Evolutionary conservation across 2,888 invertebrate species (phyloP), one percentile per base, ranked within the genome.

Genomic region (Podabrus alpinus): DNA sequence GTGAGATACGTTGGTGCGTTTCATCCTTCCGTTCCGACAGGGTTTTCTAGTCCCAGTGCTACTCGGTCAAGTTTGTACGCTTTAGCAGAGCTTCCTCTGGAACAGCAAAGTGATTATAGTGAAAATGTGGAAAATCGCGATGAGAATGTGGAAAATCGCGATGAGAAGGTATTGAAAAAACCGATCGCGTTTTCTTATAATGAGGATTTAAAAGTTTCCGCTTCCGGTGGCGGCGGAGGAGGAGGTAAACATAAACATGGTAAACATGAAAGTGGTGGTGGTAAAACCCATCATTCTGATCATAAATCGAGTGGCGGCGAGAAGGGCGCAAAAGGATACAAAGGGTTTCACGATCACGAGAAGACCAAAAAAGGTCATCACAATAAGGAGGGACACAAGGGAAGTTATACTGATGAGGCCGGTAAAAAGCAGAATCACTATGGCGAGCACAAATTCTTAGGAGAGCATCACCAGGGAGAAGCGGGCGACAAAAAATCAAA

Each of bases 391-490:
- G 88, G 86, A 24, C 88, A 90, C 79, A 86, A 88, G 77, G 89
- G 89, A 4, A 86, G 88, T 74, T 88, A 89, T 71, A 87, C 86
- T 67, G 89, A 90, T 74, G 87, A 88, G 64, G 87, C 82, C 24
- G 86, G 85, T 9, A 71, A 75, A 69, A 71, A 71, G 3, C n/a
- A 68, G 60, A 66, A 71, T 3, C 62, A 68, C 4, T 71, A 59
- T n/a, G 29, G 59, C 13, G 68, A 71, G 25, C 59, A 71, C n/a
- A 64, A 24, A 19, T 71, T 69, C 77, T 86, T 88, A 78, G 88
- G 89, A 70, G 88, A 90, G 76, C 87, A 89, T 71, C 87, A 89
- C 74, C 89, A 89, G 81, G 89, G 88, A 45, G 88, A 89, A 74
- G 89, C 89, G 75, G 89, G 89, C 1, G 87, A 90, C 77, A 90